Base-by-base conservation (phyloP, 2,797 vertebrate genomes). In the Graptemys geographica region DNA sequence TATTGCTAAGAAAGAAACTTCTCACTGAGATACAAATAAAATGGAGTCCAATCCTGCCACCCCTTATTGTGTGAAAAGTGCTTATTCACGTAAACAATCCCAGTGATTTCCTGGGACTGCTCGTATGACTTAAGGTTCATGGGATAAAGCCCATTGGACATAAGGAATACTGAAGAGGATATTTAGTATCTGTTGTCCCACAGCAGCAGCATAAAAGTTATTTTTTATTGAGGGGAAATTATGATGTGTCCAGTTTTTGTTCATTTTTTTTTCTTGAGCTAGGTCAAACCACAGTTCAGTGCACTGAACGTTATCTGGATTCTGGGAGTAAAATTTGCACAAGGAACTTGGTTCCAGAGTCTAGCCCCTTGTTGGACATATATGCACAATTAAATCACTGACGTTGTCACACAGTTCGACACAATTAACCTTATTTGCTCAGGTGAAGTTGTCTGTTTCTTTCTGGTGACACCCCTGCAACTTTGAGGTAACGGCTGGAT, bases 401-500 rank as follows among this genome's bases (percentile, higher is more conserved):
- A 81, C 44, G n/a, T 59, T 83, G 28, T 3, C 1, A 83, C 55
- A 27, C 7, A 16, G 91, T 89, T 84, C 79, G 88, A 51, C 6
- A 53, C 41, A 79, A 28, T 27, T 88, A 15, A 7, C 23, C 47
- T 5, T 49, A 86, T 79, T 81, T 84, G 12, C 44, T 87, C 74
- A 6, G 37, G 87, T 21, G 5, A 1, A 18, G 37, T 86, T 86
- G 31, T 7, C 76, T 79, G 25, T 76, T 3, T 82, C 76, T 83
- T 87, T 33, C 3, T 27, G 47, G 11, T 76, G 78, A 11, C 81
- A 1, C 13, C 92, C 62, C 56, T 86, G 27, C 57, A 25, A 15
- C 41, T 80, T 91, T 79, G 53, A 79, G 49, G 13, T 84, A 76
- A 59, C 1, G 57, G 56, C 47, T 93, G 90, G 81, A 84, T 87